Evolutionary conservation across 2,888 invertebrate species (phyloP).

Genomic region (Eudemis profundana): DNA sequence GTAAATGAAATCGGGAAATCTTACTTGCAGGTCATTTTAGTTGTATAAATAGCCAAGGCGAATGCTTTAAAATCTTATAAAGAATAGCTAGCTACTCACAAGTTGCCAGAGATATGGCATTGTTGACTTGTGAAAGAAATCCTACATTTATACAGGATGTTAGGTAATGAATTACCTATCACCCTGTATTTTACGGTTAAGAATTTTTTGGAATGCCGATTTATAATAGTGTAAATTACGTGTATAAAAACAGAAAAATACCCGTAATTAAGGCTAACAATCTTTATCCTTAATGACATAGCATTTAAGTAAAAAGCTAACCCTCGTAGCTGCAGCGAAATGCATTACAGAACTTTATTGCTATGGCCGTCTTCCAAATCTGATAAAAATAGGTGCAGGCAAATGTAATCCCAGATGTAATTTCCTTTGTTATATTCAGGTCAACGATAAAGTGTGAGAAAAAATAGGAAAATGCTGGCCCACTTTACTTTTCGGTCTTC

Average conservation of each 20-base stretch:
- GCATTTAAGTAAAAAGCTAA: conserved; percentile 14
- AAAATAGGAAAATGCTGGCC: conserved; percentile 4
- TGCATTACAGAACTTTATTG: conserved; percentile 37
- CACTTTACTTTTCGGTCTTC: too few species aligned
- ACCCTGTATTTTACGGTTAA: too few species aligned
- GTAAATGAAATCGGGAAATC: background rate
- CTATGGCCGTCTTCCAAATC: conserved; percentile 39
- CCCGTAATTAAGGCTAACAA: background rate
- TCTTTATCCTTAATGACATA: background rate
- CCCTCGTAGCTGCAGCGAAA: conserved; percentile 15
- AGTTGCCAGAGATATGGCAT: too few species aligned
- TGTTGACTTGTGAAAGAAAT: too few species aligned
- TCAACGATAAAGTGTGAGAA: conserved; percentile 24
- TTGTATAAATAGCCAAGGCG: too few species aligned
- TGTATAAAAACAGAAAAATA: background rate
- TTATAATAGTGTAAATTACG: background rate
- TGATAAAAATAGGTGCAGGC: conserved; percentile 42
- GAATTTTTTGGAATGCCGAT: too few species aligned
- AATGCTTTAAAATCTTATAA: too few species aligned
- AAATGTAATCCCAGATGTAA: conserved; percentile 40
- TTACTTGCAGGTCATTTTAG: too few species aligned
- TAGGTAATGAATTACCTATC: too few species aligned
- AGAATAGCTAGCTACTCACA: too few species aligned
- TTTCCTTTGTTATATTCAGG: conserved; percentile 36
- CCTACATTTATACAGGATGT: too few species aligned